Conservation (phyloP, 92 coral and sea anemone genomes). For the Palythoa grandiflora region DNA sequence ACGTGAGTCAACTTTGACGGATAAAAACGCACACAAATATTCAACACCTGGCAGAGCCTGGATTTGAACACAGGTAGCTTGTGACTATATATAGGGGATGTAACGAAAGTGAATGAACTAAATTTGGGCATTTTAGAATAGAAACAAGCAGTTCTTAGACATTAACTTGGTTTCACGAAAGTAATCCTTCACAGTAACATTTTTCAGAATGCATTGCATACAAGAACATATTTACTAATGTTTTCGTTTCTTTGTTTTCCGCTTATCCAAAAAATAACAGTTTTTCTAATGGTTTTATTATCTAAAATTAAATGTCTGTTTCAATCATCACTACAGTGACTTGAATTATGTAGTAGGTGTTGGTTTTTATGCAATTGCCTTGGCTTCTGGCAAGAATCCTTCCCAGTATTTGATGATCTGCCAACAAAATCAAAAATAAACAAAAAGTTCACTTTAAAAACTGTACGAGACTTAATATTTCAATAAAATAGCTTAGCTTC, state of each 20-base stretch:
- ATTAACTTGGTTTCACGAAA: background rate
- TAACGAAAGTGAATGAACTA: no score
- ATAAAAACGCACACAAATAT: no score
- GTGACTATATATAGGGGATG: no score
- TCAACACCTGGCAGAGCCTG: no score
- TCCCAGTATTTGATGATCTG: conserved; percentile 98
- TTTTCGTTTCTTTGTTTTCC: background rate
- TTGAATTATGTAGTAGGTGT: background rate
- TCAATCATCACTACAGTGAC: background rate
- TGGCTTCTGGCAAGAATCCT: conserved; percentile 98
- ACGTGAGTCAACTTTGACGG: no score
- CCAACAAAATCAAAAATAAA: background rate
- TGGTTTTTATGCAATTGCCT: conserved; percentile 83
- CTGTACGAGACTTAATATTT: no score
- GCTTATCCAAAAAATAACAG: conserved; percentile 20
- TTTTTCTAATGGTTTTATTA: background rate
- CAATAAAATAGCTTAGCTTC: no score
- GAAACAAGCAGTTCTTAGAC: background rate
- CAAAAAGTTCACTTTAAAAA: background rate
- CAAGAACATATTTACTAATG: background rate
- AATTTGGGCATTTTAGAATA: background rate
- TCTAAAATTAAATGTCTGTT: background rate
- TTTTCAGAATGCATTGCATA: background rate
- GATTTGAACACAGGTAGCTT: no score
- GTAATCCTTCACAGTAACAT: background rate